A percentile compares a stretch with the other conserved stretches of the same genome.
phyloP scores from a whole-genome alignment of 2,888 invertebrate species.

The Rhorus exstirpatorius region DNA sequence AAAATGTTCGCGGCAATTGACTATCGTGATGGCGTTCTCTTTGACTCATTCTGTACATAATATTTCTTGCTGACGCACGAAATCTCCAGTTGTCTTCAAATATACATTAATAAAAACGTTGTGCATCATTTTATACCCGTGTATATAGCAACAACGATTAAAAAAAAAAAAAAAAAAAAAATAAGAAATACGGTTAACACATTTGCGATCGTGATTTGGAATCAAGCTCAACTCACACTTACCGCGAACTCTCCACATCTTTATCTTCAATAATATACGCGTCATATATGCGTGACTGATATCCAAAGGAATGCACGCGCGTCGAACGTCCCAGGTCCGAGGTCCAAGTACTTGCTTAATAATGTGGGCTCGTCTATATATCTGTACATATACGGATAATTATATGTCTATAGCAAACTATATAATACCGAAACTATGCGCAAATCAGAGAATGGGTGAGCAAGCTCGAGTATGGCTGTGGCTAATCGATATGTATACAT shows the following conservation, averaged over 20 bases:
- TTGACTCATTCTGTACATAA: background rate
- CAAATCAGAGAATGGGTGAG: slow-evolving; percentile 20
- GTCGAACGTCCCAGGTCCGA: slow-evolving; percentile 36
- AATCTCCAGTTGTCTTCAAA: slow-evolving; percentile 13
- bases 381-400: background rate
- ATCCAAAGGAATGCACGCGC: slow-evolving; percentile 49
- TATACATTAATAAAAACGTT: background rate
- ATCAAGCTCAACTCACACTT: slow-evolving; percentile 6
- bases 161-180: background rate
- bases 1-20: slow-evolving; percentile 1
- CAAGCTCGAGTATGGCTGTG: slow-evolving; percentile 45
- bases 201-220: slow-evolving; percentile 11
- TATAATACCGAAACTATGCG: slow-evolving; percentile 51
- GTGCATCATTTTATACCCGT: background rate
- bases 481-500: slow-evolving; percentile 68
- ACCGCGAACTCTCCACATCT: background rate
- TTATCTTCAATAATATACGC: background rate
- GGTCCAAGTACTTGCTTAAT: slow-evolving; percentile 50
- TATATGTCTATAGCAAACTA: slow-evolving; percentile 6
- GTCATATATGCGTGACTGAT: slow-evolving; percentile 34
- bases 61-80: slow-evolving; percentile 43
- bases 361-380: background rate
- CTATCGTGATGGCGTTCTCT: slow-evolving; percentile 6
- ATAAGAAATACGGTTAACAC: background rate
- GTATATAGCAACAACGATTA: slow-evolving; percentile 7